Conservation (phyloP, 2,888 invertebrate species). For the Erebia palarica region DNA sequence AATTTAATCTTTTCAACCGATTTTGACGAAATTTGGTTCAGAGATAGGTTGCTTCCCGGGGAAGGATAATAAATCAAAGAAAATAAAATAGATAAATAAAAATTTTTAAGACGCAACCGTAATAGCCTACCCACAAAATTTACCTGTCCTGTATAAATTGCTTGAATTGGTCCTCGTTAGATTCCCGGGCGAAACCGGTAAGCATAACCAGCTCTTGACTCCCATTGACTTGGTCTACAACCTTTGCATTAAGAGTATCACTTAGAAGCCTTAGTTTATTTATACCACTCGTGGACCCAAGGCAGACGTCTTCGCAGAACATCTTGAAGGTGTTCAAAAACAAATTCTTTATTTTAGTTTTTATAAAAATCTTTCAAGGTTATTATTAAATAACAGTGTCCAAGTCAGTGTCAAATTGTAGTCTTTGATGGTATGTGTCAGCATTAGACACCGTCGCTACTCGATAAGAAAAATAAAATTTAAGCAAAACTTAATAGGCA, state of each 20-base stretch:
- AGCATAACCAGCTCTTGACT: conserved; percentile 68
- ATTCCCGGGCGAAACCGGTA: conserved; percentile 63
- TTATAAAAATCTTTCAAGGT: neutral
- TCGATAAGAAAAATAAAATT: too few relatives aligned
- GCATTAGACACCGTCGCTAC: too few relatives aligned
- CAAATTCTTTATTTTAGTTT: neutral
- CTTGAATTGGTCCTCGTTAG: conserved; percentile 63
- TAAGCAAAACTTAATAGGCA: too few relatives aligned
- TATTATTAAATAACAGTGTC: neutral
- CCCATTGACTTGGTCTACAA: conserved; percentile 63
- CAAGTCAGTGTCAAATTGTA: neutral
- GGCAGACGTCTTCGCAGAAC: conserved; percentile 53
- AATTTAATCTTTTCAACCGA: too few relatives aligned
- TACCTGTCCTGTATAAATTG: conserved; percentile 65
- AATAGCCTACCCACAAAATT: neutral
- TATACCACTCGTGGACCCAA: conserved; percentile 47
- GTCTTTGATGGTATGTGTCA: too few relatives aligned
- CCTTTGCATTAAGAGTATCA: conserved; percentile 60
- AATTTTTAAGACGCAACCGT: neutral
- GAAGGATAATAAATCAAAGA: too few relatives aligned
- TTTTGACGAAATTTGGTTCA: too few relatives aligned
- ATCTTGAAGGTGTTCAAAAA: conserved; percentile 43
- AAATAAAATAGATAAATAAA: neutral
- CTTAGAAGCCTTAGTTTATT: conserved; percentile 52
- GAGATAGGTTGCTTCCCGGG: too few relatives aligned